Evolutionary conservation across 2,888 invertebrate species (phyloP), one percentile per base, ranked within the genome.

Genomic region (Glyphotaelius pellucidus): DNA sequence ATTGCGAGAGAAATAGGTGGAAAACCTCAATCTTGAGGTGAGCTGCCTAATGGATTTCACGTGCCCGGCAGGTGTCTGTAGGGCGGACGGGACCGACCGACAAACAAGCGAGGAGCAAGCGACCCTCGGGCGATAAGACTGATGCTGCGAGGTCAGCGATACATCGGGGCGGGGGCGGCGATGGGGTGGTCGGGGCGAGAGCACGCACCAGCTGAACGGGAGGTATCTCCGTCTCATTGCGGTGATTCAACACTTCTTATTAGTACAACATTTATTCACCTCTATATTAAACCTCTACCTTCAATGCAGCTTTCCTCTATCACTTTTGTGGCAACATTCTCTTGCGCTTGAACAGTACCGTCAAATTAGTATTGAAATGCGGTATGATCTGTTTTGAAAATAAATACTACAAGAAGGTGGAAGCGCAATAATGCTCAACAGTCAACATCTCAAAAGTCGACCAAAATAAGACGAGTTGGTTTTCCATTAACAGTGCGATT

Each of bases 11-110:
- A 67, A 67, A 25, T 67, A 7, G 31, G 42, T 86, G 47, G 30
- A 47, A 15, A 86, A 30, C 83, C 86, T 86, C 47, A 47, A 47
- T 86, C 3, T n/a, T n/a, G 86, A 79, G 92, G 89, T 30, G 85
- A 31, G 85, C 90, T 31, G 92, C 87, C 30, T 92, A 93, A 93
- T 93, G 93, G 93, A 93, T 93, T 93, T 93, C 92, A 91, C 93
- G 93, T 93, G 93, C 92, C 88, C 80, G 91, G 90, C 86, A 91
- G 91, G 91, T 79, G 90, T 67, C 52, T 47, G 67, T 15, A 67
- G 90, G 47, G 89, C 35, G 86, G 85, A 42, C 12, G 52, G 32
- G 32, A 47, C 84, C 67, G 25, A 84, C 85, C 42, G 12, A 42
- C 42, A 12, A 42, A 42, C 42, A 42, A 42, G 42, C 42, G 12